Evolutionary conservation across 2,113 vertebrate genomes (phyloP).

Genomic region (Vimba vimba): DNA sequence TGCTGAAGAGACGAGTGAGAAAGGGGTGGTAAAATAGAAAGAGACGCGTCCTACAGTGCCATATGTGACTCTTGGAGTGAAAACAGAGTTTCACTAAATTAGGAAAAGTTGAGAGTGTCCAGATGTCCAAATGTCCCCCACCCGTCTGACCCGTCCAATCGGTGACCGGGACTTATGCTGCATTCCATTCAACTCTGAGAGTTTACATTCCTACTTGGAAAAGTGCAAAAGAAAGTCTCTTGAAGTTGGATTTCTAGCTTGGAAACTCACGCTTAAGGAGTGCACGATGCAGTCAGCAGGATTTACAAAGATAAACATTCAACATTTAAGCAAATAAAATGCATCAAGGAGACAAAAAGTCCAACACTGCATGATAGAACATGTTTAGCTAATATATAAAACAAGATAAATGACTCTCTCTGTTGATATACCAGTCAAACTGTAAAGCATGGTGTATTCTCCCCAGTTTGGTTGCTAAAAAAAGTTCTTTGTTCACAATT

Average conservation of each 20-base stretch:
- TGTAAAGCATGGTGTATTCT: background rate
- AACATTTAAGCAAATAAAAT: background rate
- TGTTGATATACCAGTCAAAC: background rate
- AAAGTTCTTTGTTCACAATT: background rate
- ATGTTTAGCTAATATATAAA: background rate
- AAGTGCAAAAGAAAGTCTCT: background rate
- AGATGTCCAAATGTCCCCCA: background rate
- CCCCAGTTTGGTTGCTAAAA: background rate
- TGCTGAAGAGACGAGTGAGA: background rate
- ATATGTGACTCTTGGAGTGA: background rate
- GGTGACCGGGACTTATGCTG: background rate
- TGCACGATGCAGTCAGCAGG: background rate
- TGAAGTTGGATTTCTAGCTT: background rate
- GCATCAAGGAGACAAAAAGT: background rate
- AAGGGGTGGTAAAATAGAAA: background rate
- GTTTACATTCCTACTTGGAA: background rate
- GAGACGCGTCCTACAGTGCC: background rate
- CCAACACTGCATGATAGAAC: background rate
- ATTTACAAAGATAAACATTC: background rate
- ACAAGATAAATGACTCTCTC: background rate
- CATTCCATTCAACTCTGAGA: background rate
- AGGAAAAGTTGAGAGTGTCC: background rate
- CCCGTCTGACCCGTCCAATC: background rate
- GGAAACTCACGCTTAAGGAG: background rate
- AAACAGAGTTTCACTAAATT: background rate